Evolutionary conservation across 2,888 invertebrate genomes (phyloP), one percentile per base, ranked within the genome.

Genomic region (Drosophila heteroneura): DNA sequence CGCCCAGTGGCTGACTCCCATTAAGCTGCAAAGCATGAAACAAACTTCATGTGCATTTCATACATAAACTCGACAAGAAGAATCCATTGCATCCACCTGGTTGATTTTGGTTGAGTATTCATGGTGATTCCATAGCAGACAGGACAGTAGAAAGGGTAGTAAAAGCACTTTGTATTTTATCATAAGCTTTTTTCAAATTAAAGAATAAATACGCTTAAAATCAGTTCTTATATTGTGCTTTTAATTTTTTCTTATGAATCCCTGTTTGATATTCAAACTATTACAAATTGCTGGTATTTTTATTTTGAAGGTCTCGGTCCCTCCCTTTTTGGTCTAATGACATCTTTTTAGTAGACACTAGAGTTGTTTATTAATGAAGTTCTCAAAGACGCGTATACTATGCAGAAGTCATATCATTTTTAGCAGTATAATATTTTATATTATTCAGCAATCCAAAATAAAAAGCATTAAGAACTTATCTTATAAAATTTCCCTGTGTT

Each of bases 401-500:
- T 59, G 47, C 37, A 41, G 37, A 41, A 57, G 37, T 41, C 49
- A 53, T 32, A 44, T 35, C 52, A 60, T 57, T 79, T 78, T 72
- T 69, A 78, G 78, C 70, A 64, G 63, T 57, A 63, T 57, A 49
- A 75, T 76, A 67, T 71, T 70, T 70, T 70, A 65, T 75, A 62
- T 60, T 62, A 52, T 39, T 54, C 60, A 32, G 52, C 64, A 70
- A 70, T 72, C 68, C 69, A 74, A 76, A 82, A 79, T 59, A 76
- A 57, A 56, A 52, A 54, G 39, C 74, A 74, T 79, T 74, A 81
- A 69, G 73, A 85, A 76, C 81, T 72, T 73, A 72, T 57, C 84
- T 65, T 86, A 62, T 83, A 86, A 86, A 86, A 89, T 82, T 80
- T 82, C 59, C 78, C 74, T 76, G 79, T 83, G 66, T 79, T 76